Base-by-base conservation (phyloP, 2,113 vertebrate genomes). In the Asarcornis scutulata region DNA sequence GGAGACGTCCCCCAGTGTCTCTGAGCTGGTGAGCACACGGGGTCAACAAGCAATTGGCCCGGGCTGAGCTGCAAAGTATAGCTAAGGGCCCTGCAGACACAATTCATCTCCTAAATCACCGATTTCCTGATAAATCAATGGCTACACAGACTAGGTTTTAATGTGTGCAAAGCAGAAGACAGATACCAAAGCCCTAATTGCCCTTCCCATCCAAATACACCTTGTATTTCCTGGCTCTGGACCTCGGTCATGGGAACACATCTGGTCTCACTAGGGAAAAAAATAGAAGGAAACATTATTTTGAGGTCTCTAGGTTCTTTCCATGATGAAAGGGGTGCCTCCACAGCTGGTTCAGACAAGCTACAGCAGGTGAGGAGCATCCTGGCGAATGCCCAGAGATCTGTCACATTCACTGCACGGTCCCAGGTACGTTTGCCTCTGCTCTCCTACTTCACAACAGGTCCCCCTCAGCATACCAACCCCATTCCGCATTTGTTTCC, bases 381-480 rank as follows among this genome's bases (percentile, higher is more conserved):
- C 66, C 83, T 66, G 58, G 73, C 38, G 48, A 40, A 76, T 11
- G 48, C 56, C 77, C 86, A 86, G 60, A 29, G 40, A 88, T 62
- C 81, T 62, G 40, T 8, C 74, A 36, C 50, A 50, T 73, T 53
- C 87, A 60, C 44, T 62, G 16, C 81, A 40, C 1, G 7, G 12
- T 83, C 66, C 40, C 81, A 3, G 50, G 27, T 25, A 44, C 3
- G 1, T 50, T 0, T 77, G 40, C 89, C 84, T 79, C 26, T 21
- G 38, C 38, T 22, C 66, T 62, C 84, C 82, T n/a, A 40, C 59
- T 95, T 87, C 89, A 94, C 77, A 95, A 82, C 53, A 79, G 53
- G 78, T 42, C n/a, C 42, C 75, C 58, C 66, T 84, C 2, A 42
- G 90, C 1, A 0, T 23, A 86, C 62, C 78, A 93, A 56, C 23